A percentile compares a stretch with the other conserved stretches of the same genome.
phyloP scores from a whole-genome alignment of 2,113 vertebrate species.

The pig (Sus scrofa) region T2T-Sscrofa CM000816.6:94213501-94214000 shows the following conservation, averaged over 20 bases:
- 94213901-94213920: conserved; percentile 22
- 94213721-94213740: background rate
- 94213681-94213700: background rate
- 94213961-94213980: conserved; percentile 46
- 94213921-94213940: conserved; percentile 33
- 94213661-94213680: conserved; percentile 23
- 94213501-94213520: background rate
- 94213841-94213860: conserved; percentile 48
- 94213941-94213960: conserved; percentile 7
- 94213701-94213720: background rate
- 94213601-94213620: background rate
- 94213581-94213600: background rate
- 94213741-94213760: conserved; percentile 35
- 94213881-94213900: background rate
- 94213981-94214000: background rate
- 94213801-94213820: conserved; percentile 29
- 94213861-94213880: conserved; percentile 32
- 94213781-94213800: conserved; percentile 19
- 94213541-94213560: conserved; percentile 23
- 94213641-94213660: background rate
- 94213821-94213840: conserved; percentile 21
- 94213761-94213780: background rate
- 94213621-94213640: conserved; percentile 31
- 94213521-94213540: background rate
- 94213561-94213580: background rate